Conservation (phyloP, 92 coral and sea anemone genomes). For the Nematostella vectensis region DNA sequence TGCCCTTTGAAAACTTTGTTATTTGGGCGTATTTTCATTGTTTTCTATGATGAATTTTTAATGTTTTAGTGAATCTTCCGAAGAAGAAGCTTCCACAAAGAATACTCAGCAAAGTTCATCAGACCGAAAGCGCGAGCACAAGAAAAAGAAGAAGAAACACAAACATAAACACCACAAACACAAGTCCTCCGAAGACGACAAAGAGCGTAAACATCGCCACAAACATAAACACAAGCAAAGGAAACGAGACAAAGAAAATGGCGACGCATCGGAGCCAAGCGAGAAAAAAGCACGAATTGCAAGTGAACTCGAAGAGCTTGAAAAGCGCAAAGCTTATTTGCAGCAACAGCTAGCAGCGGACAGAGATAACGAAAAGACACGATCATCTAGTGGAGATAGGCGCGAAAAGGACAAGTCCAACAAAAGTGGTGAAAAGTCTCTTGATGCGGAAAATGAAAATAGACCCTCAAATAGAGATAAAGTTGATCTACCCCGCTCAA, state of each 20-base stretch:
- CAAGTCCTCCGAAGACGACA: constrained; percentile 43
- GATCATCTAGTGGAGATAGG: constrained; percentile 10
- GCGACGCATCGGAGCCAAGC: constrained; percentile 18
- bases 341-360: constrained; percentile 82
- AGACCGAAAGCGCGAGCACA: constrained; percentile 42
- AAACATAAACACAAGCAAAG: constrained; percentile 68
- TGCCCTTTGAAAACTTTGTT: background rate
- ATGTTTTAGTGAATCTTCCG: no score
- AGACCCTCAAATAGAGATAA: constrained; percentile 2
- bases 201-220: constrained; percentile 68
- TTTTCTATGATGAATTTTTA: background rate
- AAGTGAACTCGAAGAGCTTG: constrained; percentile 79
- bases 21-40: background rate
- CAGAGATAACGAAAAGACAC: background rate
- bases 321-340: constrained; percentile 72
- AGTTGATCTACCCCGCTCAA: background rate
- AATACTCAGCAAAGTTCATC: no score
- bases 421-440: constrained; percentile 20
- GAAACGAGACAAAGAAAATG: constrained; percentile 21
- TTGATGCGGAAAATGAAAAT: constrained; percentile 10
- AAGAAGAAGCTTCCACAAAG: no score
- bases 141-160: constrained; percentile 64
- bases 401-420: constrained; percentile 14
- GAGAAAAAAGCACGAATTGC: constrained; percentile 54
- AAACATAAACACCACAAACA: constrained; percentile 50